These are phyloP conservation scores for Lycia hirtaria DNA, from an alignment of 2,888 invertebrate species.

Conservation along the genomic window DNA sequence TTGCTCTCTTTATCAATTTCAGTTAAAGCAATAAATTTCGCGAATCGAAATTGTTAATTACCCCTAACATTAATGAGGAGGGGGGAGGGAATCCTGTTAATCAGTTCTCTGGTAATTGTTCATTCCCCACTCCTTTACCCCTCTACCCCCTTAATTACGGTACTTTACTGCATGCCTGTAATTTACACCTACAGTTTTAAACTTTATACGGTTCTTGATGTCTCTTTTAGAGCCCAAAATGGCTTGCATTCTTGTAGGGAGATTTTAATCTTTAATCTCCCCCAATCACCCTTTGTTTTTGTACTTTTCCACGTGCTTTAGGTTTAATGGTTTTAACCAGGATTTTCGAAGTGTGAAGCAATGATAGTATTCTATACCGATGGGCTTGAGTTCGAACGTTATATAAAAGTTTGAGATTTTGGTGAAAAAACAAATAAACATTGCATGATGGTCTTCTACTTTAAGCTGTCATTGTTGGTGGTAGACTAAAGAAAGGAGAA, in stretches of 20 bases:
- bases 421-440: too few relatives aligned
- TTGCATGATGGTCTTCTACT: too few relatives aligned
- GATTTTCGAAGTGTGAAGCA: too few relatives aligned
- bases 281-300: too few relatives aligned
- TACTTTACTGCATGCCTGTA: constrained; percentile 49
- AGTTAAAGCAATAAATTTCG: constrained; percentile 38
- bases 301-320: too few relatives aligned
- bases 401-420: too few relatives aligned
- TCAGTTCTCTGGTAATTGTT: constrained; percentile 54
- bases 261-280: background rate
- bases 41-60: constrained; percentile 55
- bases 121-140: constrained; percentile 36
- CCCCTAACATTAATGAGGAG: constrained; percentile 50
- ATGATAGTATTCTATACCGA: too few relatives aligned
- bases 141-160: constrained; percentile 40
- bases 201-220: constrained; percentile 17
- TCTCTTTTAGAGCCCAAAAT: constrained; percentile 16
- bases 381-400: too few relatives aligned
- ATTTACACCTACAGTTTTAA: constrained; percentile 33
- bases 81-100: constrained; percentile 50
- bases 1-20: constrained; percentile 38
- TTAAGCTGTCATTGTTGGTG: too few relatives aligned
- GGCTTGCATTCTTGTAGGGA: background rate
- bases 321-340: too few relatives aligned
- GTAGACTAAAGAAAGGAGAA: too few relatives aligned